Evolutionary conservation across 2,888 invertebrate genomes (phyloP).

Genomic region (Caenorhabditis sp.): DNA sequence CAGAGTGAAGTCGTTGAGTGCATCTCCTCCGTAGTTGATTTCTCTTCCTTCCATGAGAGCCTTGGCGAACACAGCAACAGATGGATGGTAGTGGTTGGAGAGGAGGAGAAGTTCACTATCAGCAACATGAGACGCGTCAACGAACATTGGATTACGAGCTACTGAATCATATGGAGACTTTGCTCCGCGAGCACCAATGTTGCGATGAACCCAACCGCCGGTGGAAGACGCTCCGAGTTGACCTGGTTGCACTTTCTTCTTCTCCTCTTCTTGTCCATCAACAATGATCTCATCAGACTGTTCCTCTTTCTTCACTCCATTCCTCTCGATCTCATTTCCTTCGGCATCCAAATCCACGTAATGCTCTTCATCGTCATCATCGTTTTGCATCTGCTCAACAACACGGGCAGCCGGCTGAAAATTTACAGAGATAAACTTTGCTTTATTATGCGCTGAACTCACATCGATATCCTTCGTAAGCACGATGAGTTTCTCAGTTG

Average conservation of each 20-base stretch:
- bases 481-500: slow-evolving; percentile 87
- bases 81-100: slow-evolving; percentile 91
- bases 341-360: slow-evolving; percentile 82
- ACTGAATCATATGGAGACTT: slow-evolving; percentile 84
- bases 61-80: slow-evolving; percentile 92
- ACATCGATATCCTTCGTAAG: slow-evolving; percentile 70
- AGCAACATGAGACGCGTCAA: slow-evolving; percentile 89
- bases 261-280: slow-evolving; percentile 49
- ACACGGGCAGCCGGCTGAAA: slow-evolving; percentile 61
- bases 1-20: slow-evolving; percentile 93
- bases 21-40: slow-evolving; percentile 92
- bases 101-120: slow-evolving; percentile 90
- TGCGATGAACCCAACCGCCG: slow-evolving; percentile 75
- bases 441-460: slow-evolving; percentile 2
- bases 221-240: slow-evolving; percentile 52
- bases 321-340: slow-evolving; percentile 53
- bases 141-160: slow-evolving; percentile 91
- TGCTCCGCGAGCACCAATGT: slow-evolving; percentile 57
- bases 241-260: slow-evolving; percentile 59
- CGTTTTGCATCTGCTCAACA: slow-evolving; percentile 63
- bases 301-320: slow-evolving; percentile 37
- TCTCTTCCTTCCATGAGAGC: slow-evolving; percentile 84
- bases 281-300: slow-evolving; percentile 14
- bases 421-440: neutral
- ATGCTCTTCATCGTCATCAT: slow-evolving; percentile 84